Evolutionary conservation across 2,113 vertebrate species (phyloP).

Genomic region (Kryptolebias marmoratus): DNA sequence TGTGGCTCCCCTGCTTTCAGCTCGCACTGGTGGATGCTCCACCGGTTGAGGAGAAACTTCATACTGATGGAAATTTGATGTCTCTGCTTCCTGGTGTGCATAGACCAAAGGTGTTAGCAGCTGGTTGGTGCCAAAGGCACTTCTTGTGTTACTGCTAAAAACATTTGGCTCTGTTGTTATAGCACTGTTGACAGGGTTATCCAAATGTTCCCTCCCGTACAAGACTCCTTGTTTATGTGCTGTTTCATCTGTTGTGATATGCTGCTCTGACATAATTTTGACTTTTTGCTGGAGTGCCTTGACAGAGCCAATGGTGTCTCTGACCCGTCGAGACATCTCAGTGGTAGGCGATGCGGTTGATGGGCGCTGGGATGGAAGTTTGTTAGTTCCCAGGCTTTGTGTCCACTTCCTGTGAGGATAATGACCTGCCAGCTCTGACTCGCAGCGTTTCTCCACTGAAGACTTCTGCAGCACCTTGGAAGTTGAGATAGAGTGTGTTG

Average conservation of each 20-base stretch:
- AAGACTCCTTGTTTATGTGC: constrained; percentile 33
- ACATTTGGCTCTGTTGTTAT: constrained; percentile 15
- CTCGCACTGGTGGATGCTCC: constrained; percentile 69
- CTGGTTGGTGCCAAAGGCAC: constrained; percentile 86
- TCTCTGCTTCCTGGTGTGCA: constrained; percentile 76
- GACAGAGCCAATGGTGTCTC: constrained; percentile 73
- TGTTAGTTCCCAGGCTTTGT: constrained; percentile 67
- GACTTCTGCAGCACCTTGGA: constrained; percentile 70
- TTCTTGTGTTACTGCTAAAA: constrained; percentile 44
- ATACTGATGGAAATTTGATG: constrained; percentile 55
- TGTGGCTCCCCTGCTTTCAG: constrained; percentile 71
- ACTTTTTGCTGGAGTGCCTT: constrained; percentile 71
- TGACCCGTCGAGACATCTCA: constrained; percentile 71
- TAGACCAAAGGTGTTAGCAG: constrained; percentile 85
- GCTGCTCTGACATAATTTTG: constrained; percentile 64
- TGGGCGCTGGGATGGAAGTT: constrained; percentile 71
- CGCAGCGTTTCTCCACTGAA: constrained; percentile 77
- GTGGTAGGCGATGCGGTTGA: constrained; percentile 78
- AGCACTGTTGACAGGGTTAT: constrained; percentile 17
- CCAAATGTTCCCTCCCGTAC: constrained; percentile 31
- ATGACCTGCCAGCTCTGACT: constrained; percentile 69
- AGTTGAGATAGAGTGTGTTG: constrained; percentile 46
- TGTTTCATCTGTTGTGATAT: constrained; percentile 17
- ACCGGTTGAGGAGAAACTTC: constrained; percentile 67
- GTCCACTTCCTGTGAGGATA: constrained; percentile 84